phyloP scores from a whole-genome alignment of 2,888 invertebrate genomes.

The Sipha maydis region DNA sequence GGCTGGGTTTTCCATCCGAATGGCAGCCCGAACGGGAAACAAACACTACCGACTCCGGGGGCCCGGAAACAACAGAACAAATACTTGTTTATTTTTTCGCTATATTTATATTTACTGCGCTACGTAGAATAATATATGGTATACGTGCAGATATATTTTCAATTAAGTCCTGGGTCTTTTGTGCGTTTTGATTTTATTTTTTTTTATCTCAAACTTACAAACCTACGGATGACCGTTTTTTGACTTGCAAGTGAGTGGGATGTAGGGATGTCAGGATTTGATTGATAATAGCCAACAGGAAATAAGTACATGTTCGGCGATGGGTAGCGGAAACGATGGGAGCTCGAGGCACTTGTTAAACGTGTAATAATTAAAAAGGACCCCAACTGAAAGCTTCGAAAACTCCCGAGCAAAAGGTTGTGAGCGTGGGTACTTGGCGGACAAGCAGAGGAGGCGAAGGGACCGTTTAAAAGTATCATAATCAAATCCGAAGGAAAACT shows the following conservation, averaged over 20 bases:
- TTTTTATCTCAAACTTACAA: not conserved
- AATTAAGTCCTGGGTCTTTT: not conserved
- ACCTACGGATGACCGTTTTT: not conserved
- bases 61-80: constrained; percentile 19
- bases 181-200: not conserved
- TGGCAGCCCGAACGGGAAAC: constrained; percentile 2
- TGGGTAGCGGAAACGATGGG: not conserved
- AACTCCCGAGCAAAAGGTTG: not conserved
- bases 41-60: constrained; percentile 4
- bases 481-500: constrained; percentile 5
- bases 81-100: not conserved
- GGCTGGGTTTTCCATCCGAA: constrained; percentile 29
- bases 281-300: not conserved
- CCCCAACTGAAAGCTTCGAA: too few relatives aligned
- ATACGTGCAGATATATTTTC: not conserved
- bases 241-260: not conserved
- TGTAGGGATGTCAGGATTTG: not conserved
- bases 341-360: not conserved
- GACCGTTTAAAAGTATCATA: not conserved
- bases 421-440: not conserved
- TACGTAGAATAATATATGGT: not conserved
- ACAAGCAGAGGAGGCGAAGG: not conserved
- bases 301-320: not conserved
- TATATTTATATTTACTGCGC: not conserved
- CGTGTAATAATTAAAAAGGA: constrained; percentile 26